Base-by-base conservation (phyloP, 2,888 invertebrate species). In the Suillia variegata region DNA sequence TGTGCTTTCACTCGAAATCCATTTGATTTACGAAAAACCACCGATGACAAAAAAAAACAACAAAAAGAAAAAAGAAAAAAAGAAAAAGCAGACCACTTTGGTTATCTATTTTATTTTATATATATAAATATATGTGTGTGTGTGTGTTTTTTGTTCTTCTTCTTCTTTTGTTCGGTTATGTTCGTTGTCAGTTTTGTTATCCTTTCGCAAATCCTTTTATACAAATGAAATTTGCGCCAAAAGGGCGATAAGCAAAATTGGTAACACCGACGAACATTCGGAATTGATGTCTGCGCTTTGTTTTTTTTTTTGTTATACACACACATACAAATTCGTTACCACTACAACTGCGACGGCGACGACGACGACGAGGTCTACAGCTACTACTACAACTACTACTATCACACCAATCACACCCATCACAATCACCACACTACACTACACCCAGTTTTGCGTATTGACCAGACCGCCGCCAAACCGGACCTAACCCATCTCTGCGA, bases 161-260 rank as follows among this genome's bases (percentile, higher is more conserved):
- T 64, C 59, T 58, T 66, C 62, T 62, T 59, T 63, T 48, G 33
- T 51, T 51, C 73, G 76, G 76, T 75, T 76, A 73, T 76, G 74
- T 74, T 73, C 70, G 70, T 70, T 75, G 77, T 73, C 75, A 77
- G 70, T 73, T 63, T 71, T 70, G 74, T 75, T 75, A 77, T 77
- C 74, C 74, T 67, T 56, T 65, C n/a, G 66, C 70, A 76, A 77
- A 76, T 76, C 77, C 76, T 77, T 75, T 75, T 75, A 75, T 73
- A 73, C 73, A 74, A 74, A 74, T 75, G 75, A 74, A 75, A 74
- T 70, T 74, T 65, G 69, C 68, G 69, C 74, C 72, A n/a, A n/a
- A 74, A 74, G 65, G 67, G 67, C 69, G 72, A 72, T 75, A 75
- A 74, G 72, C 69, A 72, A 71, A 68, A 67, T 63, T 45, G 45